Evolutionary conservation across 2,888 invertebrate species (phyloP).

Genomic region (Tiliacea citrago): DNA sequence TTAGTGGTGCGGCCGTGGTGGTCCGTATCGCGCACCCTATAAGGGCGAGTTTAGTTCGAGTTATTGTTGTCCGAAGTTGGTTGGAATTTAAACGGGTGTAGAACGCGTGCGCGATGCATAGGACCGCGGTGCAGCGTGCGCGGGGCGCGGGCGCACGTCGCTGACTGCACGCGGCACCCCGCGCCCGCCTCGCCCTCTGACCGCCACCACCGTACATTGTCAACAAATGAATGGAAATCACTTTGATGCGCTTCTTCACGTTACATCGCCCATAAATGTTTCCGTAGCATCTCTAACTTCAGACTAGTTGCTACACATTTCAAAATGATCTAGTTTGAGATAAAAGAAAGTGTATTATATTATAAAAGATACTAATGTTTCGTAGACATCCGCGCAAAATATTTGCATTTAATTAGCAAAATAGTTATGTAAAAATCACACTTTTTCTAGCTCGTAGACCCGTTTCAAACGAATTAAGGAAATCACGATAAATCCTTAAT

Average conservation of each 20-base stretch:
- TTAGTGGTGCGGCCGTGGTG: conserved; percentile 37
- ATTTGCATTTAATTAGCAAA: conserved; percentile 33
- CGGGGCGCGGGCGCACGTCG: conserved; percentile 78
- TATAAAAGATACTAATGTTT: conserved; percentile 33
- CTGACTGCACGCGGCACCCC: conserved; percentile 77
- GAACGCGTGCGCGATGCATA: conserved; percentile 72
- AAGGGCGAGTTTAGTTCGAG: conserved; percentile 55
- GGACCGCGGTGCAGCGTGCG: conserved; percentile 78
- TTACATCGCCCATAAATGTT: conserved; percentile 54
- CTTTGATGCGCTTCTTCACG: conserved; percentile 74
- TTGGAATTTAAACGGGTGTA: conserved; percentile 67
- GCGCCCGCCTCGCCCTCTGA: conserved; percentile 83
- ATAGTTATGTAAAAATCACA: conserved; percentile 12
- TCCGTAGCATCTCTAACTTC: conserved; percentile 36
- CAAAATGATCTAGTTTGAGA: conserved; percentile 40
- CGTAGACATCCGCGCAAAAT: conserved; percentile 26
- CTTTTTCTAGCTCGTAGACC: conserved; percentile 4
- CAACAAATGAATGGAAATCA: conserved; percentile 89
- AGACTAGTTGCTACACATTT: conserved; percentile 35
- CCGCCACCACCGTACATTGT: conserved; percentile 81
- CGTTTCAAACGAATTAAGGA: conserved; percentile 2
- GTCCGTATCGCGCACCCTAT: conserved; percentile 48
- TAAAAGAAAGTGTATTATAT: conserved; percentile 34
- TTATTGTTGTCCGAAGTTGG: conserved; percentile 53
- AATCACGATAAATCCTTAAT: conserved; percentile 33